Percentiles rank a stretch among this genome's conserved stretches.
These are phyloP conservation scores for Motacilla tschutschensis DNA, from an alignment of 2,113 vertebrate species.

Conservation along the genomic window DNA sequence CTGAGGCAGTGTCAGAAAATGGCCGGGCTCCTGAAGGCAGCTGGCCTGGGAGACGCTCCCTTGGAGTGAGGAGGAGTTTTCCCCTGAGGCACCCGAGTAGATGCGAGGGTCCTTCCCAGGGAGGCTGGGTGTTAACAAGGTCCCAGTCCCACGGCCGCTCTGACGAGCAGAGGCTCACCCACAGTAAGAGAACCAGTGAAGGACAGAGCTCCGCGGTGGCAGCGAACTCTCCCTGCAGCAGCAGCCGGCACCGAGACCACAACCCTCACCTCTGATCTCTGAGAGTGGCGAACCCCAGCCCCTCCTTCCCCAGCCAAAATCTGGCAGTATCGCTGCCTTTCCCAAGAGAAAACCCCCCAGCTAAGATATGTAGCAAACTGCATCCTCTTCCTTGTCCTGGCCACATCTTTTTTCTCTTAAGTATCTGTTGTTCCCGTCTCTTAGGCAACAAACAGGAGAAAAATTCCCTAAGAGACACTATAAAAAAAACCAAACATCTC, in stretches of 20 bases:
- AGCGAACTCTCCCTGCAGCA: neutral
- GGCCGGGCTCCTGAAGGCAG: neutral
- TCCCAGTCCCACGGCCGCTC: fast-evolving
- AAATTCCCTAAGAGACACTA: neutral
- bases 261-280: neutral
- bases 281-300: neutral
- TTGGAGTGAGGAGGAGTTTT: neutral
- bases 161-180: no score
- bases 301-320: neutral
- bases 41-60: neutral
- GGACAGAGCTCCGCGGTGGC: fast-evolving
- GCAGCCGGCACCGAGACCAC: neutral
- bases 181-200: neutral
- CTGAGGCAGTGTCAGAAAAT: no score
- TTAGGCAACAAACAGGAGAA: neutral
- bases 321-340: neutral
- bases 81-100: fast-evolving
- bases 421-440: fast-evolving
- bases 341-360: no score
- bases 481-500: neutral
- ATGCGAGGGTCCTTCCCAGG: neutral
- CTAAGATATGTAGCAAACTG: neutral
- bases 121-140: neutral
- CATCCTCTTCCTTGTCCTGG: neutral
- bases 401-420: neutral